Conservation (phyloP, 2,797 vertebrate genomes). For the Heliangelus exortis region DNA sequence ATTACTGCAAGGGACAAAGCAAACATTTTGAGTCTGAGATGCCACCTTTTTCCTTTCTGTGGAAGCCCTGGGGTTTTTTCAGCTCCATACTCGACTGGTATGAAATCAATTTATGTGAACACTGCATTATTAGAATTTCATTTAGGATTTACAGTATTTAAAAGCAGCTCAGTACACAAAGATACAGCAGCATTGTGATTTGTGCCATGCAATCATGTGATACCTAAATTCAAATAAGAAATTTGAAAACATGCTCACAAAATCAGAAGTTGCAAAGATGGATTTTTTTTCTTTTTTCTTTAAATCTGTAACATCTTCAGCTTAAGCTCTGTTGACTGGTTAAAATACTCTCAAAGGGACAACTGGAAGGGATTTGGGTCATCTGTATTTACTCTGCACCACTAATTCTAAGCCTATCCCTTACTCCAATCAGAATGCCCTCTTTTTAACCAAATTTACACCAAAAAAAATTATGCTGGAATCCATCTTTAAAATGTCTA, state of each 20-base stretch:
- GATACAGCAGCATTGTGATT: conserved; percentile 30
- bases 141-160: background rate
- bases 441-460: background rate
- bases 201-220: conserved; percentile 56
- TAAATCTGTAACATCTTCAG: background rate
- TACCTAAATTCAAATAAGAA: conserved; percentile 18
- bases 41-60: background rate
- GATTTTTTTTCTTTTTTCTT: background rate
- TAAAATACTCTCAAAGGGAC: background rate
- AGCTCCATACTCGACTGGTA: background rate
- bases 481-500: background rate
- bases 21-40: background rate
- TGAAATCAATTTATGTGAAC: background rate
- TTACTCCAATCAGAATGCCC: background rate
- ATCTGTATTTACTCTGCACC: background rate
- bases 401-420: conserved; percentile 22
- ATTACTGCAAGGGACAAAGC: background rate
- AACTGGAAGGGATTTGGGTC: background rate
- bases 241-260: conserved; percentile 39
- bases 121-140: background rate
- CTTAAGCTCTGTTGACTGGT: background rate
- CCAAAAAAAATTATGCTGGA: background rate
- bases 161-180: conserved; percentile 18
- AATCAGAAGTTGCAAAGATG: conserved; percentile 65
- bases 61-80: background rate